Evolutionary conservation across 1,140 invertebrate species (phyloP), one percentile per base, ranked within the genome.

Genomic region (Leguminivora glycinivorella): DNA sequence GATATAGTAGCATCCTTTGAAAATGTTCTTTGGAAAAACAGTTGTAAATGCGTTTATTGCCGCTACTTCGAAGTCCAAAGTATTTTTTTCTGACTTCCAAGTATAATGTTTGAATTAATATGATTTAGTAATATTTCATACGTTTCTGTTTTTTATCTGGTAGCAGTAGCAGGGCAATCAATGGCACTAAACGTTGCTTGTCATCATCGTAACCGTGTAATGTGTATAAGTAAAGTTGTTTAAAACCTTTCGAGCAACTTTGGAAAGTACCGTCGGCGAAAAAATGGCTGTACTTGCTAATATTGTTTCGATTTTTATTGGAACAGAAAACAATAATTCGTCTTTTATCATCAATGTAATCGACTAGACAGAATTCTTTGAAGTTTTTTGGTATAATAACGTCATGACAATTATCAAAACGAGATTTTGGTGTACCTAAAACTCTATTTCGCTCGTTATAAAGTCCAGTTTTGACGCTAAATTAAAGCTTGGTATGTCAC

Each of bases 231-330:
- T 63, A 63, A 24, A 63, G 25, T 63, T 63, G 58, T 17, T 29
- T 24, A 29, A 63, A 63, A 17, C 58, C 58, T 29, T 63, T 63
- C n/a, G 58, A n/a, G 58, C 58, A 63, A 63, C 58, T 63, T 24
- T 63, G 26, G 24, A 63, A 63, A 63, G 58, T 63, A 24, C 25
- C 58, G 24, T 63, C 58, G 58, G 58, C 58, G 24, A 63, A 63
- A 63, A 63, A 24, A 22, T n/a, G 24, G 25, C 14, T 22, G 14
- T n/a, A 26, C 24, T 26, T 29, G 38, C 24, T 29, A 29, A 63
- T 63, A n/a, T 34, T 34, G 14, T 6, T 63, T 63, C 17, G 26
- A n/a, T 17, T 63, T 26, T 63, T 25, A 63, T 63, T 63, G 25
- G 19, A 26, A 63, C 58, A 63, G 25, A 63, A 63, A 26, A 63